Evolutionary conservation across 2,113 vertebrate genomes (phyloP).

Genomic region (Corythornis madagascariensis): DNA sequence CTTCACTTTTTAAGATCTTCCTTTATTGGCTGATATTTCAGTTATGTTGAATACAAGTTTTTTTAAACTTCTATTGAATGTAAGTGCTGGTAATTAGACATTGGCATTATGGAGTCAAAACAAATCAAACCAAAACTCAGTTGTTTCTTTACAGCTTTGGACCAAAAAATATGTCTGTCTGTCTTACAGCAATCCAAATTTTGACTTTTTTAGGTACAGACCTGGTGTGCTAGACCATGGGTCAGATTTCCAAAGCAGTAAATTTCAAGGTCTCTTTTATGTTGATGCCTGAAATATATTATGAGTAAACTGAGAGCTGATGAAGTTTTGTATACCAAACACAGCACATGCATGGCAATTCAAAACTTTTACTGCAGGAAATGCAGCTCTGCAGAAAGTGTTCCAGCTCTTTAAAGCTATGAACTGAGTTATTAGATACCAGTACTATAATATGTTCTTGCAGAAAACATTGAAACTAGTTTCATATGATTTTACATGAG

Average conservation of each 20-base stretch:
- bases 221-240: constrained; percentile 39
- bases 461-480: constrained; percentile 26
- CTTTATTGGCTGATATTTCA: background rate
- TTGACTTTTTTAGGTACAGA: constrained; percentile 44
- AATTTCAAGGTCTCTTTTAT: constrained; percentile 69
- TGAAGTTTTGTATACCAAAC: constrained; percentile 61
- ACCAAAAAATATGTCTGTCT: background rate
- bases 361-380: constrained; percentile 52
- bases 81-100: constrained; percentile 23
- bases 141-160: background rate
- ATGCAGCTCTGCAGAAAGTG: constrained; percentile 1
- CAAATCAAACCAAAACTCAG: background rate
- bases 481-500: constrained; percentile 40
- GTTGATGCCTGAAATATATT: constrained; percentile 71
- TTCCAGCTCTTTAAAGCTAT: constrained; percentile 35
- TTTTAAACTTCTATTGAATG: background rate
- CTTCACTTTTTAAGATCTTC: background rate
- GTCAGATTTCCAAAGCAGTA: constrained; percentile 70
- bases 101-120: background rate
- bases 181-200: constrained; percentile 32
- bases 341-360: constrained; percentile 32
- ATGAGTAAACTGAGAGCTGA: constrained; percentile 57
- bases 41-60: background rate
- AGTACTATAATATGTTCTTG: background rate
- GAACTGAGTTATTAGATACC: constrained; percentile 52